Conservation (phyloP, 2,888 invertebrate species). For the Glyphotaelius pellucidus region DNA sequence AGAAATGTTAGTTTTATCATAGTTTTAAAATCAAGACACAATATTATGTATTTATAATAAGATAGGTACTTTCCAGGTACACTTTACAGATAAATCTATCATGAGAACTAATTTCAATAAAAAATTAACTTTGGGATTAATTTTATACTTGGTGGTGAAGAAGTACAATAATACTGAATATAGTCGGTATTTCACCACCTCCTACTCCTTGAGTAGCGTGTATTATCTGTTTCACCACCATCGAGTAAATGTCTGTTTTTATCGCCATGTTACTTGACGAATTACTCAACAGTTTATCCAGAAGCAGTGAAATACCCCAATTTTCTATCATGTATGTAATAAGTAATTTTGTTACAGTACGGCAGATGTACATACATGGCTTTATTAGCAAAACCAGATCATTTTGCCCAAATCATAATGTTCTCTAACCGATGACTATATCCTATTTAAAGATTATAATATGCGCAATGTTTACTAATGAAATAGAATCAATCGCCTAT, state of each 20-base stretch:
- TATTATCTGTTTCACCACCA: too few species aligned
- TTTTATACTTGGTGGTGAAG: not conserved
- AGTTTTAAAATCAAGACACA: not conserved
- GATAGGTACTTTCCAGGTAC: not conserved
- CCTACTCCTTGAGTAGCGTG: too few species aligned
- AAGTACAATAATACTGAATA: not conserved
- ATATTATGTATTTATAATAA: not conserved
- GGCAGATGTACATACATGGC: not conserved
- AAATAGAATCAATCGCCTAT: slow-evolving; percentile 28
- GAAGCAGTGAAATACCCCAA: not conserved
- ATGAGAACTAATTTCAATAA: not conserved
- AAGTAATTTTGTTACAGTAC: not conserved
- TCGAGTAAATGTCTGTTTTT: too few species aligned
- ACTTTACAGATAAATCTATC: not conserved
- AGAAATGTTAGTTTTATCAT: not conserved
- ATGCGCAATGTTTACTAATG: slow-evolving; percentile 4
- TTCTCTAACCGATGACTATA: not conserved
- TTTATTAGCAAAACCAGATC: not conserved
- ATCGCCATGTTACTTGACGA: too few species aligned
- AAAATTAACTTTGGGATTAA: not conserved
- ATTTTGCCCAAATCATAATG: slow-evolving; percentile 4
- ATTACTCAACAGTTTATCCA: too few species aligned
- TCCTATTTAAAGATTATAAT: not conserved
- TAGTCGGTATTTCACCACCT: too few species aligned
- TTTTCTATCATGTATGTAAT: not conserved